A percentile compares a stretch with the other conserved stretches of the same genome.
phyloP scores from a whole-genome alignment of 2,888 invertebrate species.

The Nasonovia ribisnigri region DNA sequence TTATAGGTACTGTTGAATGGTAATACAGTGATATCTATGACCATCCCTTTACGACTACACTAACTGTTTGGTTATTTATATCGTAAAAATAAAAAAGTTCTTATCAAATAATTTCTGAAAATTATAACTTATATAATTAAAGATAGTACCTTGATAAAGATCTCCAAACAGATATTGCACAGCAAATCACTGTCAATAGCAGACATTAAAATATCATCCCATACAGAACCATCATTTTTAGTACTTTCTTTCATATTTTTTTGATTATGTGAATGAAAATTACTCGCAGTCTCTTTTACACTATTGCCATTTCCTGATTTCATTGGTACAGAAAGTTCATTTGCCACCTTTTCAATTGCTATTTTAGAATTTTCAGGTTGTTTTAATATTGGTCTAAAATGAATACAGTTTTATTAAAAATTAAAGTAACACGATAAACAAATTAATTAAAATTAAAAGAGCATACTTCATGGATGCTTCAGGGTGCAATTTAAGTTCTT shows the following conservation, averaged over 20 bases:
- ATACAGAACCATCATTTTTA: neutral
- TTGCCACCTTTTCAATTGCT: neutral
- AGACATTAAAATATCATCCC: neutral
- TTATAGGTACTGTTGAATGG: neutral
- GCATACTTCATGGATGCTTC: neutral
- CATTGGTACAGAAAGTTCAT: neutral
- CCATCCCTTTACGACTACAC: neutral
- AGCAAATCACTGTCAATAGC: constrained; percentile 2
- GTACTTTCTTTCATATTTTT: neutral
- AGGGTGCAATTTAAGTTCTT: neutral
- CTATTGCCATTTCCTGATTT: neutral
- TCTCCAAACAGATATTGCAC: constrained; percentile 31
- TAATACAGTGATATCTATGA: neutral
- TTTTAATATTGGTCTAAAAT: neutral
- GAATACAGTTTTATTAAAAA: neutral
- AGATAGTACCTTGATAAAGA: constrained; percentile 33
- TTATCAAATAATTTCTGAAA: neutral
- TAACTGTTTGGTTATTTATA: neutral
- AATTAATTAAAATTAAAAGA: neutral
- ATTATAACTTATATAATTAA: neutral
- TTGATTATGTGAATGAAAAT: neutral
- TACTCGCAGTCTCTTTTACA: neutral
- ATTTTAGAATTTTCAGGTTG: neutral
- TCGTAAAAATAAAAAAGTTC: neutral
- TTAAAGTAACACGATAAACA: neutral